Conservation (phyloP, 2,113 vertebrate genomes). For the Saccopteryx leptura region DNA sequence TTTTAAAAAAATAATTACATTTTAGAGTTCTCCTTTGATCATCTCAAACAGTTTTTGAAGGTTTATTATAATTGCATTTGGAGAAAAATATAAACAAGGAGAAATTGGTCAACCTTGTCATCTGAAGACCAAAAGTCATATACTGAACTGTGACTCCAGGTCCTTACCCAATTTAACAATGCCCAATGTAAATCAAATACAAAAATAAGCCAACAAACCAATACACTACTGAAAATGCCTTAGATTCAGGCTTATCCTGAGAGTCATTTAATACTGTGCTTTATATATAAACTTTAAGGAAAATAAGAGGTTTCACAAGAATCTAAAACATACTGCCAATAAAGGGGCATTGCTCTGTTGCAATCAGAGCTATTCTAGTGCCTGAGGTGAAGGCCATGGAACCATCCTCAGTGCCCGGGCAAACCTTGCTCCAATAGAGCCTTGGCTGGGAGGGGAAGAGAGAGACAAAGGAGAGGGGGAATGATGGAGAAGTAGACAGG, state of each 20-base stretch:
- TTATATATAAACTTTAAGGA: not conserved
- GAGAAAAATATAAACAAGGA: not conserved
- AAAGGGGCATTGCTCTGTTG: too few species aligned
- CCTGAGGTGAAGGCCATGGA: too few species aligned
- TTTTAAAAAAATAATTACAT: too few species aligned
- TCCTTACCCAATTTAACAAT: not conserved
- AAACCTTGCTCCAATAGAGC: too few species aligned
- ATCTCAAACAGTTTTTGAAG: not conserved
- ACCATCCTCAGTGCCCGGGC: too few species aligned
- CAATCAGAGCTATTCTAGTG: too few species aligned
- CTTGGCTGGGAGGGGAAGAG: too few species aligned
- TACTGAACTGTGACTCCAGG: not conserved
- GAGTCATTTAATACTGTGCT: not conserved
- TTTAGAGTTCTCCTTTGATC: not conserved
- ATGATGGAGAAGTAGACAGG: too few species aligned
- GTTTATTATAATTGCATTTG: not conserved
- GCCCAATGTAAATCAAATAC: not conserved
- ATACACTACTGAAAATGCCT: not conserved
- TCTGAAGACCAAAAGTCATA: not conserved
- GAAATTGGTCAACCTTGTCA: not conserved
- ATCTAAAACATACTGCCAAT: not conserved
- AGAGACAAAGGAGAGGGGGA: too few species aligned
- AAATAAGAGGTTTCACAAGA: not conserved
- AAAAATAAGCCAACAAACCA: not conserved
- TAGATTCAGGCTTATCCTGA: not conserved